Base-by-base conservation (phyloP, 2,888 invertebrate genomes). In the Drosophila glabriapex region DNA sequence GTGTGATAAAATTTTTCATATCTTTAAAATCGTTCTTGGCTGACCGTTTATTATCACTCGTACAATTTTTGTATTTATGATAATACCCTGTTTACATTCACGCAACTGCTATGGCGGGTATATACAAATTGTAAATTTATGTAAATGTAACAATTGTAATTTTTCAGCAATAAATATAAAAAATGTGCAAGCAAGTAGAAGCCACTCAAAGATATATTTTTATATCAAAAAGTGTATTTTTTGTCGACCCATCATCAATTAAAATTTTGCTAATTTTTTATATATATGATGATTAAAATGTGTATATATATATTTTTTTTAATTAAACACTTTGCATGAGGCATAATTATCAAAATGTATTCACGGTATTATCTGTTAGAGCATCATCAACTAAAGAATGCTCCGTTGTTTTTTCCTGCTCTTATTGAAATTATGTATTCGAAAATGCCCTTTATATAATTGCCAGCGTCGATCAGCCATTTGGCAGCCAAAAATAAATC, bases 401-500 rank as follows among this genome's bases (percentile, higher is more conserved):
- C 3, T 49, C 28, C 9, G 10, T 41, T 12, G 19, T n/a, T 14
- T 52, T 54, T 28, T n/a, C 12, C 29, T 39, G n/a, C 7, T 35
- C 53, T 43, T 62, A 52, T 28, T 35, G 25, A 65, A 29, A 70
- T 62, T 49, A 50, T 68, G 54, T 75, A 62, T 75, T 68, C 35
- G 14, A 7, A 53, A 75, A 39, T 60, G 25, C 63, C 63, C 58
- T 68, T 81, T 76, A 81, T 81, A 69, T 78, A 71, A 81, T 61
- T 66, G 71, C 19, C 41, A 41, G 35, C 49, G 35, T 52, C 55
- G 28, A 65, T 50, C 16, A 22, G 64, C 19, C 65, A 61, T 73
- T 68, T 76, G 83, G 49, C 46, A 16, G 25, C 46, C 66, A 29
- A 68, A 59, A 55, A 73, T 68, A 54, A 55, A 52, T 49, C 22